Base-by-base conservation (phyloP, 2,797 vertebrate species). In the Ispidina lecontei region DNA sequence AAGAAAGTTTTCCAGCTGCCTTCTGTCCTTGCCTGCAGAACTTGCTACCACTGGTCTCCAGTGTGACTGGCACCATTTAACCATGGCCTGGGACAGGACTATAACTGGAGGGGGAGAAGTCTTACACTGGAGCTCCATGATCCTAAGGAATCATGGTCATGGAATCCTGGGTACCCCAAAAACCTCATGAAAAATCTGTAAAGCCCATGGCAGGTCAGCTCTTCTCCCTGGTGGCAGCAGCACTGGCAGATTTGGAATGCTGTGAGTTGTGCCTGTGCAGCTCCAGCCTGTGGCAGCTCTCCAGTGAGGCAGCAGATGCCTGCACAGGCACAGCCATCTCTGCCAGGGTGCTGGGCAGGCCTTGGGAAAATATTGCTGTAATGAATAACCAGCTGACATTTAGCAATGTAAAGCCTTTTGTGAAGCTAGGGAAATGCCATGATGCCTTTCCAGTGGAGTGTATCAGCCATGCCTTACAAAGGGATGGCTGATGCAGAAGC, bases 341-440 rank as follows among this genome's bases (percentile, higher is more conserved):
- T 73, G 62, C 25, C 43, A 49, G 28, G 51, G 52, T 4, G 62
- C 52, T 18, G 64, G 55, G 44, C 64, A 86, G 58, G 10, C 47
- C 37, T 72, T 71, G 35, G 46, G 60, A 84, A 67, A 64, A 82
- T 23, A 82, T 58, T 90, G 20, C 56, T 84, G 74, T 71, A 58
- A 25, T 47, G 80, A 87, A 64, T 56, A 76, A 46, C 33, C 47
- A 80, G 21, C 44, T 90, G 94, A 71, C 67, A 77, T 84, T 77
- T 59, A 87, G 80, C 71, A 86, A 58, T 1, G 19, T 73, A 91
- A 82, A 91, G 85, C 29, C 85, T 85, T 95, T 68, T 55, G 87
- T 74, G 70, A 67, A 67, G 80, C 4, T 4, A 26, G 54, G 72
- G 81, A 68, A 96, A 93, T 17, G 54, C 65, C 95, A 87, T 0